Conservation (phyloP, 1,140 invertebrate species). For the Anastrepha ludens region DNA sequence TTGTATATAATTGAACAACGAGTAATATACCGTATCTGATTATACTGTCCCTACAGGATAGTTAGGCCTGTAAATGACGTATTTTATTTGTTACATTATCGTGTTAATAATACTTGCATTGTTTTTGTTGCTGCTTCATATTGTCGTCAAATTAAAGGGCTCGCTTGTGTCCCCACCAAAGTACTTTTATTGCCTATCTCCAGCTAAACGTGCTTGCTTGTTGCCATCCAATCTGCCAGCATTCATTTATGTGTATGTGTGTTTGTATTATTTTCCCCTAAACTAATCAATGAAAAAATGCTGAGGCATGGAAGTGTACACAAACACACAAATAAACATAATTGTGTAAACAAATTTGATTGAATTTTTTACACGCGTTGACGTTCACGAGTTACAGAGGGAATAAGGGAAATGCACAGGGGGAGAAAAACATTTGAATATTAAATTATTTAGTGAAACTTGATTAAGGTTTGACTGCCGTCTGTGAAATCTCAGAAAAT, state of each 20-base stretch:
- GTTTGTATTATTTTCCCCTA: neutral
- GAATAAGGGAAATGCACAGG: neutral
- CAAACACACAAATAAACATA: neutral
- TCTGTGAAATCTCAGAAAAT: slow-evolving; percentile 26
- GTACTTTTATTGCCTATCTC: neutral
- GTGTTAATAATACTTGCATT: too few relatives aligned
- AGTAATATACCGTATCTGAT: too few relatives aligned
- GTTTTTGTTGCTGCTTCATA: neutral
- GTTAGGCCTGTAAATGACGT: too few relatives aligned
- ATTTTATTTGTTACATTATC: too few relatives aligned
- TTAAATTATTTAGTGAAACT: slow-evolving; percentile 25
- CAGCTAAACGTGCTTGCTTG: neutral
- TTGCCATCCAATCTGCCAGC: too few relatives aligned
- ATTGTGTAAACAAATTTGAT: neutral
- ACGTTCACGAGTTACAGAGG: neutral
- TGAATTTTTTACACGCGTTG: neutral
- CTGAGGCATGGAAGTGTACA: neutral
- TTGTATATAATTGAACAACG: too few relatives aligned
- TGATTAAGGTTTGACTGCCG: neutral
- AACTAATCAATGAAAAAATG: slow-evolving; percentile 16
- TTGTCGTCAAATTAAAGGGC: neutral
- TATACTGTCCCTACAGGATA: too few relatives aligned
- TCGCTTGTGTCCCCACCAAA: neutral
- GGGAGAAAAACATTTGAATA: neutral
- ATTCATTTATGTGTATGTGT: too few relatives aligned